Percentiles rank a stretch among this genome's conserved stretches.
Evolutionary conservation across 2,888 invertebrate genomes (phyloP).

Genomic region (Polyommatus icarus): DNA sequence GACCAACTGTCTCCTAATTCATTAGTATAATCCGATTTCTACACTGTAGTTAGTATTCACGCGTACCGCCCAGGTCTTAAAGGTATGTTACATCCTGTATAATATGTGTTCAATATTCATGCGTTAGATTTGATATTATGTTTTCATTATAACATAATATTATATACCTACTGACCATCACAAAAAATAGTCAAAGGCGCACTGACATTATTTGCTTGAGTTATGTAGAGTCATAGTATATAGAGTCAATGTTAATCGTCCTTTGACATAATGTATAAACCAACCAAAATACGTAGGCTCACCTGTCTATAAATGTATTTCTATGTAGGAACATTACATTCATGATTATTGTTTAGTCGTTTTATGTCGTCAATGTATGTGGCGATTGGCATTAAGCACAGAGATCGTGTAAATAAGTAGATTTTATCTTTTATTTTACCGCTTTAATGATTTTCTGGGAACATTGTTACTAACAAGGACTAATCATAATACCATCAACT

Average conservation of each 20-base stretch:
- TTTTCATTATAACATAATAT: too few relatives aligned
- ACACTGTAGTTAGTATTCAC: constrained; percentile 1
- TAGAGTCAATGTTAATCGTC: too few relatives aligned
- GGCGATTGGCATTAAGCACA: neutral
- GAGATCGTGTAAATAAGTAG: neutral
- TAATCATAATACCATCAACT: too few relatives aligned
- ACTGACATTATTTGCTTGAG: too few relatives aligned
- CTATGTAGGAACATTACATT: too few relatives aligned
- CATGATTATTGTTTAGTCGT: too few relatives aligned
- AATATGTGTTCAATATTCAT: neutral
- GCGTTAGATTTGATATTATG: too few relatives aligned
- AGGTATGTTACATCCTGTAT: neutral
- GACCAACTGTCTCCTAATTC: constrained; percentile 20
- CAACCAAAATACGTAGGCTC: neutral
- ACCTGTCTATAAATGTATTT: neutral
- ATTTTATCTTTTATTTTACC: neutral
- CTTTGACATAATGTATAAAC: too few relatives aligned
- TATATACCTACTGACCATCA: too few relatives aligned
- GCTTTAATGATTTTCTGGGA: neutral
- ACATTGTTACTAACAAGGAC: too few relatives aligned
- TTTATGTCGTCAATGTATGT: neutral
- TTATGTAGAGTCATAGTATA: too few relatives aligned
- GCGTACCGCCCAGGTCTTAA: neutral
- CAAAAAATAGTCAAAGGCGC: too few relatives aligned
- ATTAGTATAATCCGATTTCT: constrained; percentile 17